Evolutionary conservation across 1,140 invertebrate genomes (phyloP), one percentile per base, ranked within the genome.

Genomic region (Drosophila suzukii): DNA sequence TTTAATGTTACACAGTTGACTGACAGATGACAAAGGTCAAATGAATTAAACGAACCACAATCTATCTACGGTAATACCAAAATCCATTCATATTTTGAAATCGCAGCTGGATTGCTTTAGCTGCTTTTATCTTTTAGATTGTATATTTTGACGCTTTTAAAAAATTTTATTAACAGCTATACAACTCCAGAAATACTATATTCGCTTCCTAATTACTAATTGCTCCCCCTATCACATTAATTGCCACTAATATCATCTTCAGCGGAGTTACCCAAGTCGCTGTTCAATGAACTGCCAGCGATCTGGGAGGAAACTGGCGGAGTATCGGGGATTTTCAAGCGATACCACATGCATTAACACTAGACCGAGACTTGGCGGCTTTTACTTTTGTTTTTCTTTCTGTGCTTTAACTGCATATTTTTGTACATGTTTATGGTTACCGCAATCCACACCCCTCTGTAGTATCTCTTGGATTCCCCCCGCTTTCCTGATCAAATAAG

Each of bases 321-420:
- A 39, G 17, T 41, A 55, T 66, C 49, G 50, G 66, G 62, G 50
- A 77, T 53, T 61, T 57, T 17, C 17, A 15, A 36, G 32, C 50
- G 47, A 71, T 55, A 50, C 32, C 60, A 61, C 47, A 82, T 72
- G 71, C 82, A 86, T 86, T 78, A 88, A 79, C 75, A 80, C 79
- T 65, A 89, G 65, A 61, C 53, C 36, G 30, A 46, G 53, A 30
- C 65, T 78, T 86, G 73, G 84, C 80, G 83, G 83, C 83, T 89
- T 89, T 89, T 88, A 88, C 83, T 88, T 88, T 89, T 80, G 63
- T 88, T 73, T 68, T 80, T 60, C 56, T 55, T 70, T 74, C 46
- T 41, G 53, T 62, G 63, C 17, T 43, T 75, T 74, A 83, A 81
- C 81, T 81, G 82, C 82, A 85, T 85, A 82, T 82, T 82, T 88